A percentile compares a stretch with the other conserved stretches of the same genome.
These are phyloP conservation scores for Scrobipalpa atriplicella DNA, from an alignment of 2,888 invertebrate genomes.

Conservation along the genomic window DNA sequence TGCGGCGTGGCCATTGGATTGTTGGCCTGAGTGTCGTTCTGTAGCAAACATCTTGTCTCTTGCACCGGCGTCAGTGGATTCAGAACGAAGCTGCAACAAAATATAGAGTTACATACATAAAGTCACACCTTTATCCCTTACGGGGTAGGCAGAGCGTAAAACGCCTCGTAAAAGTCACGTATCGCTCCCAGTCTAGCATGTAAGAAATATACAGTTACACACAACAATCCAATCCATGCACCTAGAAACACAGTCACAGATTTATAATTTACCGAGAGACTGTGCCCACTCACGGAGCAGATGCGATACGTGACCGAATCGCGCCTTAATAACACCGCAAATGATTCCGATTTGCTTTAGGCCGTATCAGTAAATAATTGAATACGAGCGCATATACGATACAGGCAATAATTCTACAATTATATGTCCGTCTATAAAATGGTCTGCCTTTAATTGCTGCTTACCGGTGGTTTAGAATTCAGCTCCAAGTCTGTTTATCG, in stretches of 20 bases:
- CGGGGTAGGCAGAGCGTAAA: too few species aligned
- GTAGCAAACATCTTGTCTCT: conserved; percentile 94
- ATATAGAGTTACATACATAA: conserved; percentile 24
- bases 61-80: conserved; percentile 96
- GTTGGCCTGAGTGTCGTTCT: conserved; percentile 95
- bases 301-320: conserved; percentile 5
- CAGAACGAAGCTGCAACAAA: conserved; percentile 90
- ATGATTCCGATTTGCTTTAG: neutral
- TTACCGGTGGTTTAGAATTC: neutral
- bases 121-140: too few species aligned
- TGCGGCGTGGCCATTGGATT: conserved; percentile 93
- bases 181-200: too few species aligned
- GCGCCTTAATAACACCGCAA: neutral
- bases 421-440: conserved; percentile 1
- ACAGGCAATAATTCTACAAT: neutral
- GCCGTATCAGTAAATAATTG: neutral
- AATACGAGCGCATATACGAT: neutral
- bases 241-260: neutral
- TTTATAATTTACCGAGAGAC: too few species aligned
- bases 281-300: neutral
- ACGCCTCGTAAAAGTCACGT: too few species aligned
- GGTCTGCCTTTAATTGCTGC: neutral
- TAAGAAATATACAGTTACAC: too few species aligned
- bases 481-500: neutral
- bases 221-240: neutral